Conservation (phyloP, 2,797 vertebrate species). For the Lates japonicus region DNA sequence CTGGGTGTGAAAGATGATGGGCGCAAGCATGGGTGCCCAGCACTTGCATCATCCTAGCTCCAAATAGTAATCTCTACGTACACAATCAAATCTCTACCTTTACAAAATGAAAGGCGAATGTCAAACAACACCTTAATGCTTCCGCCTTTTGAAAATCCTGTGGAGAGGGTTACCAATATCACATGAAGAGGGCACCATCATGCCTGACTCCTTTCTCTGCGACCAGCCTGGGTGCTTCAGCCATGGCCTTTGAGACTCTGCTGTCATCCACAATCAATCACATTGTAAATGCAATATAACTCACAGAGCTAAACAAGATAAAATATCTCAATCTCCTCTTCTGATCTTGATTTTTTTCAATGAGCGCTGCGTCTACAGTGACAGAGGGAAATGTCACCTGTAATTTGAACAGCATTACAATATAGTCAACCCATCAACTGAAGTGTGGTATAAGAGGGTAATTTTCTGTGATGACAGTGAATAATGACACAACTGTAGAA, state of each 20-base stretch:
- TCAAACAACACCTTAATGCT: slow-evolving; percentile 34
- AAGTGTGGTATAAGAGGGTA: not conserved
- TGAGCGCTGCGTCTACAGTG: slow-evolving; percentile 5
- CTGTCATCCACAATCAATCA: slow-evolving; percentile 32
- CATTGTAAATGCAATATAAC: slow-evolving; percentile 47
- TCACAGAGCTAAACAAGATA: slow-evolving; percentile 25
- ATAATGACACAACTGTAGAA: not conserved
- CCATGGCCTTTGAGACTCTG: not conserved
- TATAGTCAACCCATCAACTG: not conserved
- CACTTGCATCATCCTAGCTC: slow-evolving; percentile 9
- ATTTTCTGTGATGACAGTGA: slow-evolving; percentile 31
- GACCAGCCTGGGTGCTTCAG: not conserved
- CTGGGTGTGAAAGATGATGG: slow-evolving; percentile 37
- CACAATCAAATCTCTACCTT: slow-evolving; percentile 15
- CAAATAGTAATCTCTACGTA: slow-evolving; percentile 4
- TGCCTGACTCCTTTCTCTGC: slow-evolving; percentile 20
- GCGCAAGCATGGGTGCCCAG: slow-evolving; percentile 1
- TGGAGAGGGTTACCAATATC: slow-evolving; percentile 43
- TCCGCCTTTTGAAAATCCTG: slow-evolving; percentile 36
- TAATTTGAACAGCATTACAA: not conserved
- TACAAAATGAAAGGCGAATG: slow-evolving; percentile 41
- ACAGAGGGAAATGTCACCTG: slow-evolving; percentile 6
- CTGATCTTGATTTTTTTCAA: slow-evolving; percentile 15
- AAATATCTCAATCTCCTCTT: too few species aligned
- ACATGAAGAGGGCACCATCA: slow-evolving; percentile 43